phyloP scores from a whole-genome alignment of 2,797 vertebrate species.

The Ctenopoma kingsleyae region DNA sequence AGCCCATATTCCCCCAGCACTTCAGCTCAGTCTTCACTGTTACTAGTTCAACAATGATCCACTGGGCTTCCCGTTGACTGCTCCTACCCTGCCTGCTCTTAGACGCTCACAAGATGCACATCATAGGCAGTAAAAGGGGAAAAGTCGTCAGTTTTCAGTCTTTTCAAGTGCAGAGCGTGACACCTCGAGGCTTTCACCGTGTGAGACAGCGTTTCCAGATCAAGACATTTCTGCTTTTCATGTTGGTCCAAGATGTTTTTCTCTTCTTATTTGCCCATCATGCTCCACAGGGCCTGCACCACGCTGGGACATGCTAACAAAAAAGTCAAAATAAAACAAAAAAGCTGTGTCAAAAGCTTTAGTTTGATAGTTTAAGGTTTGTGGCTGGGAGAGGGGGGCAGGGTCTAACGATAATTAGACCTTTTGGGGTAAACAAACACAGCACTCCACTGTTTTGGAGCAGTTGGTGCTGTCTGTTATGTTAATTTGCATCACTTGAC shows the following conservation, averaged over 20 bases:
- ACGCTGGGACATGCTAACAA: slow-evolving; percentile 30
- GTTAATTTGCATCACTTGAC: slow-evolving; percentile 57
- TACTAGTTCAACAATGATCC: slow-evolving; percentile 52
- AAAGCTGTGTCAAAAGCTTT: slow-evolving; percentile 33
- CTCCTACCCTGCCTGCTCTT: slow-evolving; percentile 57
- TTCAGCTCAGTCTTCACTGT: slow-evolving; percentile 56
- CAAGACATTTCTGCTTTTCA: slow-evolving; percentile 58
- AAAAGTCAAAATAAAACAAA: slow-evolving; percentile 51
- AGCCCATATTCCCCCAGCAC: slow-evolving; percentile 55
- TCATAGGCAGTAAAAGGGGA: slow-evolving; percentile 60
- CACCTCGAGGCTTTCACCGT: slow-evolving; percentile 65
- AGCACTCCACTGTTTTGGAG: slow-evolving; percentile 59
- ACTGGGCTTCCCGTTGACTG: slow-evolving; percentile 50
- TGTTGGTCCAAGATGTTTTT: slow-evolving; percentile 53
- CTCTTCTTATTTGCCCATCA: slow-evolving; percentile 44
- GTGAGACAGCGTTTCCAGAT: slow-evolving; percentile 53
- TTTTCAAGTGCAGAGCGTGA: slow-evolving; percentile 63
- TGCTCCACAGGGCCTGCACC: slow-evolving; percentile 30
- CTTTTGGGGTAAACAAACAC: slow-evolving; percentile 76
- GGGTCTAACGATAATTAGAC: slow-evolving; percentile 73
- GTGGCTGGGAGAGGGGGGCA: not conserved
- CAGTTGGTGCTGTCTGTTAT: slow-evolving; percentile 54
- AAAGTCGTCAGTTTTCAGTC: slow-evolving; percentile 48
- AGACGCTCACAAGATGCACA: slow-evolving; percentile 58
- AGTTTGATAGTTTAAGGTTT: slow-evolving; percentile 54